Base-by-base conservation (phyloP, 2,113 vertebrate genomes). In the Fregata magnificens region DNA sequence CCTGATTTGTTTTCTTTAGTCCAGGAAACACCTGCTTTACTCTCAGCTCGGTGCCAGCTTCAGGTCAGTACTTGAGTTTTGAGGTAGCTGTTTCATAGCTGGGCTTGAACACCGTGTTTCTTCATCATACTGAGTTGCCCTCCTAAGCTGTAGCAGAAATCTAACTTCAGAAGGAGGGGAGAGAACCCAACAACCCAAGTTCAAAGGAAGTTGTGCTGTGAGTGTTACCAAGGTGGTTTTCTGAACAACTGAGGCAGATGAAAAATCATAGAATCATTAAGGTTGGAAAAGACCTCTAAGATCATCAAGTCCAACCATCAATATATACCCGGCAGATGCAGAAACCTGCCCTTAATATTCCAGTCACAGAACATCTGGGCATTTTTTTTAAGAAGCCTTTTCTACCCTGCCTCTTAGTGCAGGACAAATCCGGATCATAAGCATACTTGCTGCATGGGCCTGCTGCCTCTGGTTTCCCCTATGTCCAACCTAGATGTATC, bases 1-100 rank as follows among this genome's bases (percentile, higher is more conserved):
- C 97, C 95, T 98, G 97, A 92, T 94, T 97, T 91, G 5, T 95
- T 95, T 87, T 28, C 80, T 96, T 63, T 14, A 85, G 77, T 28
- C 42, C 82, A 90, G 74, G 89, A 44, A 80, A 25, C 19, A 8
- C 34, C 58, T 62, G 49, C 34, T 70, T 86, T 82, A 18, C 36
- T 44, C 29, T 16, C 67, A 66, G 38, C 58, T 92, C 0, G 0
- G 3, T 61, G 82, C 66, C 49, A 52, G 31, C 70, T 86, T 40
- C 36, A 32, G 82, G 22, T 45, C 71, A 16, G 18, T 11, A 2
- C 34, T 49, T 61, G 79, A 65, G 36, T 58, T 44, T 55, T 28
- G 61, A 84, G 88, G 67, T 28, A 40, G 53, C 34, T 82, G 44
- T 38, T 70, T 5, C 16, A 3, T 3, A 24, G 53, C 6, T 76